phyloP scores from a whole-genome alignment of 2,113 vertebrate genomes.

The Columba janthina region DNA sequence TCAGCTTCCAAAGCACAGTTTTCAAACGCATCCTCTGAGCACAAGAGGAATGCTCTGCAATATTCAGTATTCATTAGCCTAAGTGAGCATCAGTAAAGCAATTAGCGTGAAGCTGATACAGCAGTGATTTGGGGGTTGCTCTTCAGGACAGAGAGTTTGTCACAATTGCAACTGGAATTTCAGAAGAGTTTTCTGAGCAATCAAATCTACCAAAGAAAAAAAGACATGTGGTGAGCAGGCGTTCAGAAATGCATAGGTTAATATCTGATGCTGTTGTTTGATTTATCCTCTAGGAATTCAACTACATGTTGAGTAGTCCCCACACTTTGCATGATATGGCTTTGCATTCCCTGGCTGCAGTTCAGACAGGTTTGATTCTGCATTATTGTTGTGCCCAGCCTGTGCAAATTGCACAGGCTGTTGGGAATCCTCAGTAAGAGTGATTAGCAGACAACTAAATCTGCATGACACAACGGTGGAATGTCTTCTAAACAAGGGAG shows the following conservation, averaged over 20 bases:
- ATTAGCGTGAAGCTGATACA: background rate
- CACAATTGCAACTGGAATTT: background rate
- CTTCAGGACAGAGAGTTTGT: background rate
- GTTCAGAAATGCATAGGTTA: background rate
- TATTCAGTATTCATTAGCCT: background rate
- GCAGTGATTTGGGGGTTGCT: background rate
- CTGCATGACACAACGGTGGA: background rate
- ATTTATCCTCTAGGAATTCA: background rate
- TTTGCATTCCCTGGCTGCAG: background rate
- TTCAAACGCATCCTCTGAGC: background rate
- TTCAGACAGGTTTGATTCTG: background rate
- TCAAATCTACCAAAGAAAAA: background rate
- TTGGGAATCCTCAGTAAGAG: background rate
- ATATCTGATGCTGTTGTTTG: background rate
- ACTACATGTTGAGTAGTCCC: background rate
- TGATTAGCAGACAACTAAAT: background rate
- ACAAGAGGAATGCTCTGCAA: background rate
- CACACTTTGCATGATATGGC: background rate
- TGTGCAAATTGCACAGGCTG: background rate
- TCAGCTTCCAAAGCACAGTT: background rate
- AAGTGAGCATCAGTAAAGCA: constrained; percentile 18
- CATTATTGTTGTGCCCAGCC: background rate
- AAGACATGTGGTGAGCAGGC: rapidly evolving
- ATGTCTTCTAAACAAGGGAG: background rate
- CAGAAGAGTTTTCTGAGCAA: background rate